A percentile compares a stretch with the other conserved stretches of the same genome.
Evolutionary conservation across 2,888 invertebrate species (phyloP).

Genomic region (Melipona bicolor): DNA sequence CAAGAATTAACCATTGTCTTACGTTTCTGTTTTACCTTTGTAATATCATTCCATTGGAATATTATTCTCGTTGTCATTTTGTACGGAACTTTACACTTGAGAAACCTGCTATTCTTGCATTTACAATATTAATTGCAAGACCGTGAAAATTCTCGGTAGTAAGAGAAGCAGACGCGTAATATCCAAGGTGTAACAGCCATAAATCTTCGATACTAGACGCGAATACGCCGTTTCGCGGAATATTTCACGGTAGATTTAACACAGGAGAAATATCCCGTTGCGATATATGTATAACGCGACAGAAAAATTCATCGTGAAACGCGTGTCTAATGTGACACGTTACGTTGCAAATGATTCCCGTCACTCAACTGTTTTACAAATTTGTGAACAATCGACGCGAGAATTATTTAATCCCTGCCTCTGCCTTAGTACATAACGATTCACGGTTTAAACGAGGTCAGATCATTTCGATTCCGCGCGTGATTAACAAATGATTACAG

Average conservation of each 20-base stretch:
- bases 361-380: neutral
- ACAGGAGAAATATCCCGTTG: neutral
- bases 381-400: slow-evolving; percentile 5
- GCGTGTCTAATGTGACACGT: too few species aligned
- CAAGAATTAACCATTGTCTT: too few species aligned
- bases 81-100: neutral
- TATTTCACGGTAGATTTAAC: neutral
- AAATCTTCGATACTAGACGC: neutral
- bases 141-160: neutral
- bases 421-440: neutral
- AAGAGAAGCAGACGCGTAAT: neutral
- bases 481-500: neutral
- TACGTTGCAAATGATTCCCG: slow-evolving; percentile 12
- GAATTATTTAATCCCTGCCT: slow-evolving; percentile 9
- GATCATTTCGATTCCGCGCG: neutral
- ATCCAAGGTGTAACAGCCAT: neutral
- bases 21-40: too few species aligned
- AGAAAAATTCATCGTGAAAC: neutral
- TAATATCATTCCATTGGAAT: too few species aligned
- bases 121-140: neutral
- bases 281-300: too few species aligned
- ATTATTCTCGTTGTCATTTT: neutral
- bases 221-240: neutral
- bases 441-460: neutral
- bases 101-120: neutral